Evolutionary conservation across 2,113 vertebrate species (phyloP), one percentile per base, ranked within the genome.

Genomic region (Talpa occidentalis): DNA sequence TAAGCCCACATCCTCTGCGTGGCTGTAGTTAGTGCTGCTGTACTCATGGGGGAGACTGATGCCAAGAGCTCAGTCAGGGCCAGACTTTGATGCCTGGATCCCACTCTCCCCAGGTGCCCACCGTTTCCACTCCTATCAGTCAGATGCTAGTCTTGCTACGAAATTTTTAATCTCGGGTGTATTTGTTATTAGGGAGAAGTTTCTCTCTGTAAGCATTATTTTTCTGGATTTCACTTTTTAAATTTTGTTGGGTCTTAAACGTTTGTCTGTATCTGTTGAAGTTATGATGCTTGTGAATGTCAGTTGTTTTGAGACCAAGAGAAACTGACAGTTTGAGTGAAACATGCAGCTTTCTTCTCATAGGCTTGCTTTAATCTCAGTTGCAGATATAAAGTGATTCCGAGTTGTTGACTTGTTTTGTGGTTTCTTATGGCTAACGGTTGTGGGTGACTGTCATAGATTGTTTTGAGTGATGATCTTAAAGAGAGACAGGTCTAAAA

Each of bases 341-440:
- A 52, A 91, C 19, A n/a, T 52, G 22, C 1, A 64, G 21, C 66
- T 17, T 80, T n/a, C 37, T 24, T 81, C 26, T 90, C 73, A 82
- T 16, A 17, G 19, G 10, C 37, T 72, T 93, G 17, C 24, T 93
- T 56, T 96, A 74, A 59, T 92, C 35, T 84, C 42, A 32, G 19
- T 79, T 32, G 24, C 1, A 96, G 69, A 82, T n/a, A 59, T 15
- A 26, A 92, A 54, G 80, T 69, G 59, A 87, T 91, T 95, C 42
- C 69, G 49, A 37, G 77, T 10, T 86, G 64, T 87, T 82, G 74
- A 30, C 37, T 76, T 91, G 40, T 92, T 73, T 94, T 82, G 90
- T 94, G 87, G 87, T 96, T 93, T 95, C 78, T 91, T 94, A 52
- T 74, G 74, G 91, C 35, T 95, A 77, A 78, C 0, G 0, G 79